These are phyloP conservation scores for Thecophora atra DNA, from an alignment of 2,888 invertebrate genomes.

Conservation along the genomic window DNA sequence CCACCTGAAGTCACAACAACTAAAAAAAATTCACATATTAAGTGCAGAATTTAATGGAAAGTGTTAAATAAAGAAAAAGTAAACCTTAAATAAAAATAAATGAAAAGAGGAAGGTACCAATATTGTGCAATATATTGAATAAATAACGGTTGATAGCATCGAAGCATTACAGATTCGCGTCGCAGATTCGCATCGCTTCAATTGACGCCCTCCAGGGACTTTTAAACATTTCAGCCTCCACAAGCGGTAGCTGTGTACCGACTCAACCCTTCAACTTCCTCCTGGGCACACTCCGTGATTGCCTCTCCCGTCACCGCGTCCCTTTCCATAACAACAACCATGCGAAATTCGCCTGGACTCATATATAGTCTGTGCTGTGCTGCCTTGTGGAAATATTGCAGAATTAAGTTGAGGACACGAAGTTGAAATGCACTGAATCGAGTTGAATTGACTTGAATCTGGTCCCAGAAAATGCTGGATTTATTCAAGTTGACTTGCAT, in stretches of 20 bases:
- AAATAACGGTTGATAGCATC: neutral
- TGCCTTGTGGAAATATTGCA: slow-evolving; percentile 19
- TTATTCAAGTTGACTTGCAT: neutral
- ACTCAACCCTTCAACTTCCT: neutral
- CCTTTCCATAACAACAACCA: too few species aligned
- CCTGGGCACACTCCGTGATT: neutral
- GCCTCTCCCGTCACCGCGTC: neutral
- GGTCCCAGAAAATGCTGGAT: neutral
- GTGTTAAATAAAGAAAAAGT: neutral
- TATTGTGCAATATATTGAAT: slow-evolving; percentile 1
- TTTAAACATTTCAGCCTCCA: neutral
- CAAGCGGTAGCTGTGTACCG: neutral
- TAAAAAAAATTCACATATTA: neutral
- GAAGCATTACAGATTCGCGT: neutral
- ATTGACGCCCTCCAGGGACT: too few species aligned
- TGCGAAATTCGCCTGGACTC: too few species aligned
- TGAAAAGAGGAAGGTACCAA: slow-evolving; percentile 5
- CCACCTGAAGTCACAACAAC: neutral
- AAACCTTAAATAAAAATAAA: neutral
- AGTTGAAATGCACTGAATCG: slow-evolving; percentile 4
- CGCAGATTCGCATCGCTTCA: too few species aligned
- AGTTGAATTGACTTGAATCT: neutral
- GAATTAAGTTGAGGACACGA: slow-evolving; percentile 15
- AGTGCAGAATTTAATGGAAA: neutral
- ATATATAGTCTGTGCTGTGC: too few species aligned